phyloP scores from a whole-genome alignment of 2,888 invertebrate genomes.

The Tiliacea citrago region DNA sequence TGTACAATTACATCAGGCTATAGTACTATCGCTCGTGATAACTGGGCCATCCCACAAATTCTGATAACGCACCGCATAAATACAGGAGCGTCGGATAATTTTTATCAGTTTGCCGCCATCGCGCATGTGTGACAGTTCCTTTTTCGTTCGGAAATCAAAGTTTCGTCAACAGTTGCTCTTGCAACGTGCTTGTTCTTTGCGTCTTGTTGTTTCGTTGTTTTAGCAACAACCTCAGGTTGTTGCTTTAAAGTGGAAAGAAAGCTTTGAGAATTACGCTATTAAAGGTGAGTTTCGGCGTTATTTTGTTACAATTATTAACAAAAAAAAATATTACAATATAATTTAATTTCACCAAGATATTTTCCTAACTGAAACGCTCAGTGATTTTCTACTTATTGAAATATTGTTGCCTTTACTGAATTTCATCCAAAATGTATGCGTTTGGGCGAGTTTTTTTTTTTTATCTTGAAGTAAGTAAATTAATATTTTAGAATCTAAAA shows the following conservation, averaged over 20 bases:
- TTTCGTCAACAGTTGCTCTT: conserved; percentile 71
- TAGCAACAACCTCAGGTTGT: conserved; percentile 90
- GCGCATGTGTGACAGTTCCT: conserved; percentile 69
- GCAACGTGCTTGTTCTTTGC: conserved; percentile 69
- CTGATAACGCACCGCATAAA: conserved; percentile 84
- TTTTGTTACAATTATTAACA: not conserved
- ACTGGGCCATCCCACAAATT: conserved; percentile 75
- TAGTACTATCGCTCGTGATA: conserved; percentile 72
- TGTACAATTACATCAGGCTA: conserved; percentile 66
- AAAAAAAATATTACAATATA: not conserved
- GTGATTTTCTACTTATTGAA: not conserved
- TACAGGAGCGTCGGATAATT: conserved; percentile 68
- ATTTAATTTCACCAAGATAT: not conserved
- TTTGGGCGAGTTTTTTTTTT: not conserved
- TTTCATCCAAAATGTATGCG: not conserved
- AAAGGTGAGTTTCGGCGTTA: conserved; percentile 83
- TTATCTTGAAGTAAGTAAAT: not conserved
- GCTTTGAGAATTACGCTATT: conserved; percentile 92
- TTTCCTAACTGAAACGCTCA: not conserved
- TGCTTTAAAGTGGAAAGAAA: conserved; percentile 87
- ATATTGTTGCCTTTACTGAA: not conserved
- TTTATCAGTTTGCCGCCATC: conserved; percentile 79
- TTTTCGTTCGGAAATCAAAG: conserved; percentile 60
- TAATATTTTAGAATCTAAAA: not conserved
- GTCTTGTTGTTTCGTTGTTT: conserved; percentile 68